phyloP scores from a whole-genome alignment of 1,140 invertebrate species.

The Teleogryllus occipitalis region DNA sequence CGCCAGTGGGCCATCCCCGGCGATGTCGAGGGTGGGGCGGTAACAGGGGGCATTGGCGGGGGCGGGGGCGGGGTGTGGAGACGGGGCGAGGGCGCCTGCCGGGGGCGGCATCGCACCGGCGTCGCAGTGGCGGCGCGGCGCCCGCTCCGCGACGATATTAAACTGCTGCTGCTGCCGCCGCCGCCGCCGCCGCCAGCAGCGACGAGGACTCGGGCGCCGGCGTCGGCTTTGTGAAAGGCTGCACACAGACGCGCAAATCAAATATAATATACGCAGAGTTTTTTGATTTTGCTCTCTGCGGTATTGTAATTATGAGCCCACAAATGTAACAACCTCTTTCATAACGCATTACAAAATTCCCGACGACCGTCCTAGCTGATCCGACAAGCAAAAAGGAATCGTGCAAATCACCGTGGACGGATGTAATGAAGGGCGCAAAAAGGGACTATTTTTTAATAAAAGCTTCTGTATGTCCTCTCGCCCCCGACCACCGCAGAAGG shows the following conservation, averaged over 20 bases:
- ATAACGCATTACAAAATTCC: not conserved
- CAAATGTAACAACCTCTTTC: constrained; percentile 1
- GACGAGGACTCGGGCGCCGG: too few species aligned
- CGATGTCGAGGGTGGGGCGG: too few species aligned
- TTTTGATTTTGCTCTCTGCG: not conserved
- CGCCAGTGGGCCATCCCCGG: too few species aligned
- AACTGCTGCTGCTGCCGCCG: not conserved
- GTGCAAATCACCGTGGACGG: not conserved
- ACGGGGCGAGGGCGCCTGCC: too few species aligned
- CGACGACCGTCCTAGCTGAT: not conserved
- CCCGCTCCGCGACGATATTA: not conserved
- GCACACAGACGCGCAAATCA: not conserved
- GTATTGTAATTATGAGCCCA: not conserved
- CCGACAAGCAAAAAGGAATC: not conserved
- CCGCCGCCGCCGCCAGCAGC: too few species aligned
- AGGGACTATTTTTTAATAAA: not conserved
- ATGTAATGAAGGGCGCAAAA: not conserved
- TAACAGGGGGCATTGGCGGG: too few species aligned
- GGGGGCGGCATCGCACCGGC: too few species aligned
- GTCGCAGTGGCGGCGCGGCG: too few species aligned
- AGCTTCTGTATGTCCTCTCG: not conserved
- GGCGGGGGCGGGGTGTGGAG: too few species aligned
- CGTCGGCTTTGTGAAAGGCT: not conserved
- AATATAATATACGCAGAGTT: not conserved
- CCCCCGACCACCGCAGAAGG: not conserved